These are phyloP conservation scores for Glomeris marginata DNA, from an alignment of 2,888 invertebrate genomes.

Conservation along the genomic window DNA sequence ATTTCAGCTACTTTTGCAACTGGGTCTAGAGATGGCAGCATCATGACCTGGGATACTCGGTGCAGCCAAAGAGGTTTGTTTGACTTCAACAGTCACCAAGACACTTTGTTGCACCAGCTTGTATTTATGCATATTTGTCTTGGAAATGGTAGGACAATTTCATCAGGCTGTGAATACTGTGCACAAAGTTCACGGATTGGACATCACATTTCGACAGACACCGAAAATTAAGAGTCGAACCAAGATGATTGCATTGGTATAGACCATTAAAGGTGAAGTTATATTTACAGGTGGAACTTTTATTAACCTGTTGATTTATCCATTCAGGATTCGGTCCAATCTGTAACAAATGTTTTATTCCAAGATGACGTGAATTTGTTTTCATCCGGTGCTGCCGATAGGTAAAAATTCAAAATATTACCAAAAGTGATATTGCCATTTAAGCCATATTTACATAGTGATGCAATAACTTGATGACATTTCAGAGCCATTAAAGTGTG, in stretches of 20 bases:
- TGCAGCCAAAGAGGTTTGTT: conserved; percentile 14
- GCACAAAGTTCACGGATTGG: no score
- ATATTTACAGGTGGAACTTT: conserved; percentile 1
- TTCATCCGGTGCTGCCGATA: conserved; percentile 76
- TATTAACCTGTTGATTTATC: conserved; percentile 5
- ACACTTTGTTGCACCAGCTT: no score
- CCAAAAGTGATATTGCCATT: background rate
- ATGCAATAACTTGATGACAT: conserved; percentile 9
- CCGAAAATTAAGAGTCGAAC: no score
- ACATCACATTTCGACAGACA: no score
- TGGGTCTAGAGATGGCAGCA: conserved; percentile 72
- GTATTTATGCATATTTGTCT: no score
- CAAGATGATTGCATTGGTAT: no score
- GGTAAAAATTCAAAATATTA: conserved; percentile 32
- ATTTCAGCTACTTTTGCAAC: conserved; percentile 59
- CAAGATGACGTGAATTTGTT: conserved; percentile 62
- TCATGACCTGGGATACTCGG: conserved; percentile 70
- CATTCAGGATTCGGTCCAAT: conserved; percentile 25
- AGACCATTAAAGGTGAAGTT: no score
- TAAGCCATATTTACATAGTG: conserved; percentile 4
- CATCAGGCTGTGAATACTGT: no score
- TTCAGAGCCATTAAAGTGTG: conserved; percentile 58
- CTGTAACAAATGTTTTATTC: conserved; percentile 66
- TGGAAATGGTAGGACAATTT: no score
- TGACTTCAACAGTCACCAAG: no score